Conservation (phyloP, 2,113 vertebrate genomes). For the Halichoerus grypus region DNA sequence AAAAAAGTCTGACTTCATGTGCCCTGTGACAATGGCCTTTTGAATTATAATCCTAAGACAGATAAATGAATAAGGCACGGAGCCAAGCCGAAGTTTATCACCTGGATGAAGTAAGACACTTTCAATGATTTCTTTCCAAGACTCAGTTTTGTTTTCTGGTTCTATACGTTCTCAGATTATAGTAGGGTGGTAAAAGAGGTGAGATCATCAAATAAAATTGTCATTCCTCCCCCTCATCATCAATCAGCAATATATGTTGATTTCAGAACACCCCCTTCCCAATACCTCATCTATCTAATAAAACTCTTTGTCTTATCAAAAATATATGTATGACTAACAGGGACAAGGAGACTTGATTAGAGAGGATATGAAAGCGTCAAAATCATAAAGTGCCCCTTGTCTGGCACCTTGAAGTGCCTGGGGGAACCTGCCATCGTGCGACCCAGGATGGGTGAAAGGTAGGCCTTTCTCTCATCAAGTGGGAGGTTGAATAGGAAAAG, state of each 20-base stretch:
- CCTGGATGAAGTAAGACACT: conserved; percentile 7
- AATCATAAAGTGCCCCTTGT: background rate
- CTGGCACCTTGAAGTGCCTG: background rate
- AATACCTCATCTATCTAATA: background rate
- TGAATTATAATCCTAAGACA: conserved; percentile 35
- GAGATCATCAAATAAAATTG: background rate
- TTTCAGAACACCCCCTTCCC: background rate
- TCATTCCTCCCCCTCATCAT: background rate
- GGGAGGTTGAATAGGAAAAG: background rate
- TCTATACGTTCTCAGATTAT: background rate
- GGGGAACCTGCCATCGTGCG: background rate
- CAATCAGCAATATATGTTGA: background rate
- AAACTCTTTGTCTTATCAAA: background rate
- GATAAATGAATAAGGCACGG: background rate
- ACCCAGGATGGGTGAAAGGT: background rate
- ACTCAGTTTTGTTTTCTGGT: background rate
- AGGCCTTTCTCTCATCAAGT: background rate
- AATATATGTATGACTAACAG: background rate
- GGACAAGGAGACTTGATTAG: background rate
- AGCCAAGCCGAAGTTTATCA: background rate
- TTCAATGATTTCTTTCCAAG: background rate
- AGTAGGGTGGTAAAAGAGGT: background rate
- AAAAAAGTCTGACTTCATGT: background rate
- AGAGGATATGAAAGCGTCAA: background rate
- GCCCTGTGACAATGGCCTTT: background rate